Evolutionary conservation across 2,797 vertebrate species (phyloP).

Genomic region (Danio kyathit): DNA sequence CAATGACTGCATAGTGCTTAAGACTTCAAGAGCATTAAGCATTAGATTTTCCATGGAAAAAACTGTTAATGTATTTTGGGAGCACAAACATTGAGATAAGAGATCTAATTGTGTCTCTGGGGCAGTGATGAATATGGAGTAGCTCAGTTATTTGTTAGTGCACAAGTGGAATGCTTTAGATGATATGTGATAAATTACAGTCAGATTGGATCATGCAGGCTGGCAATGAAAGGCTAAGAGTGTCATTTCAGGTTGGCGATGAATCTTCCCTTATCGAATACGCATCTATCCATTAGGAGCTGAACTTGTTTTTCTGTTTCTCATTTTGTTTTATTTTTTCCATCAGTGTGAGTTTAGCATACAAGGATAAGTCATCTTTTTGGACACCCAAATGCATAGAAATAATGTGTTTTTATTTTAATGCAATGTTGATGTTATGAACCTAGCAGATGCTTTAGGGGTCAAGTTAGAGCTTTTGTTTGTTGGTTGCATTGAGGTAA

Average conservation of each 20-base stretch:
- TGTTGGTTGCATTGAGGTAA: not conserved
- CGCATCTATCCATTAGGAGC: not conserved
- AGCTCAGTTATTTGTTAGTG: constrained; percentile 44
- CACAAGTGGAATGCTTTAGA: constrained; percentile 33
- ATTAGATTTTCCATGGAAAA: not conserved
- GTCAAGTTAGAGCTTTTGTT: not conserved
- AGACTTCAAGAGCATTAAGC: not conserved
- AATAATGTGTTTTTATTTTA: not conserved
- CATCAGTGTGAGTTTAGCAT: not conserved
- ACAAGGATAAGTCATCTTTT: not conserved
- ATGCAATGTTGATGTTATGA: not conserved
- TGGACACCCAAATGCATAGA: not conserved
- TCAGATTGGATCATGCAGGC: constrained; percentile 19
- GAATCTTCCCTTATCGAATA: not conserved
- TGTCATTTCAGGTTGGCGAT: not conserved
- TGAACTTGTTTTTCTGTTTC: not conserved
- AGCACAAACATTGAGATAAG: constrained; percentile 36
- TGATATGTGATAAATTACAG: constrained; percentile 33
- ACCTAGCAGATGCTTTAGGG: not conserved
- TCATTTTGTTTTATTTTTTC: not conserved
- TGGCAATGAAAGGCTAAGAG: constrained; percentile 2
- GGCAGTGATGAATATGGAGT: constrained; percentile 64
- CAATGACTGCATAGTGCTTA: not conserved
- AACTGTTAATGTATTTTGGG: constrained; percentile 15
- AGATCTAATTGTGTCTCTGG: constrained; percentile 79